Percentiles rank a stretch among this genome's conserved stretches.
Conservation (phyloP, 92 coral and sea anemone species). For the Isaurus tuberculatus region DNA sequence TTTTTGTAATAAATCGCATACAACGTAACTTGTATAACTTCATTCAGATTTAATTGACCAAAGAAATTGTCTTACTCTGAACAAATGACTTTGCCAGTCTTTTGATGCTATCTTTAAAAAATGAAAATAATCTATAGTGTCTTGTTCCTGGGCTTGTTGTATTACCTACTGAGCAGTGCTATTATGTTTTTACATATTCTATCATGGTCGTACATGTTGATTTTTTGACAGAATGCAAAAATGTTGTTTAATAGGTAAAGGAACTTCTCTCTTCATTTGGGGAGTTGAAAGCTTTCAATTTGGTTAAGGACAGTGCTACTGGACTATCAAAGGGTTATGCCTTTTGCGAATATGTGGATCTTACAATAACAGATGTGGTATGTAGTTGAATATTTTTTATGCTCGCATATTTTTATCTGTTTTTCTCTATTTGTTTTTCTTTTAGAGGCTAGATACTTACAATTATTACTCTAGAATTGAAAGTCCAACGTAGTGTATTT, state of each 20-base stretch:
- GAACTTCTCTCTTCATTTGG: slow-evolving; percentile 97
- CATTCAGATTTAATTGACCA: too few species aligned
- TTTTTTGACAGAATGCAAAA: background rate
- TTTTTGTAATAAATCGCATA: too few species aligned
- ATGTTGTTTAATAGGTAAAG: slow-evolving; percentile 71
- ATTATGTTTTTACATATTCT: background rate
- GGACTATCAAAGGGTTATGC: slow-evolving; percentile 98
- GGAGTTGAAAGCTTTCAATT: slow-evolving; percentile 93
- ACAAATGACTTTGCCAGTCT: too few species aligned
- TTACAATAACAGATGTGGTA: slow-evolving; percentile 91
- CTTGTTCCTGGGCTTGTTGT: background rate
- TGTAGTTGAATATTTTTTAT: too few species aligned
- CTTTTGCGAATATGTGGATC: slow-evolving; percentile 97
- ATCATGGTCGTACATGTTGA: background rate
- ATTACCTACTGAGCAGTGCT: background rate
- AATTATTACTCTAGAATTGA: too few species aligned
- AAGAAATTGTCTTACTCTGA: too few species aligned
- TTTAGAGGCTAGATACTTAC: too few species aligned
- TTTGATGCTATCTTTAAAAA: background rate
- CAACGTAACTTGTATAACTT: too few species aligned
- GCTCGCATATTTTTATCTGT: too few species aligned
- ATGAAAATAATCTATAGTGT: background rate
- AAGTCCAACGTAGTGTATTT: too few species aligned
- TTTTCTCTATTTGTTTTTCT: too few species aligned
- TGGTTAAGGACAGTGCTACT: slow-evolving; percentile 98